These are phyloP conservation scores for Ia io DNA, from an alignment of 2,113 vertebrate species.

Conservation along the genomic window DNA sequence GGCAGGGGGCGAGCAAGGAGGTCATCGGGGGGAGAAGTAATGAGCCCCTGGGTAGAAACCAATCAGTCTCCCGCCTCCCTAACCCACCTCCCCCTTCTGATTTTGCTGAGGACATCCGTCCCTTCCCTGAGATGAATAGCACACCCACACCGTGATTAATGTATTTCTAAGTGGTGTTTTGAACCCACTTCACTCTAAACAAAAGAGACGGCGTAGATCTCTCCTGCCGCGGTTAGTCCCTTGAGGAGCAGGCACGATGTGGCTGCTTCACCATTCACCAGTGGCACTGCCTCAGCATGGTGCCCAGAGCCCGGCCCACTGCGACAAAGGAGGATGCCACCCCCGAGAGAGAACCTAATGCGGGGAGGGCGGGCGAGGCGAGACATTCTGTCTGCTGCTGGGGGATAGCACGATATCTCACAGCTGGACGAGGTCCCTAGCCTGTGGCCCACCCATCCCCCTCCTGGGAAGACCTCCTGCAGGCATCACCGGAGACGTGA, in stretches of 20 bases:
- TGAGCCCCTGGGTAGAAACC: constrained; percentile 40
- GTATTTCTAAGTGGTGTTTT: constrained; percentile 72
- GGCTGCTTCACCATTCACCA: background rate
- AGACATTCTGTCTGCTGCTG: rapidly evolving
- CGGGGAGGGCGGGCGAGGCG: rapidly evolving
- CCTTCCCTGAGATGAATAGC: constrained; percentile 53
- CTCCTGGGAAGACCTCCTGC: background rate
- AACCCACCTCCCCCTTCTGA: background rate
- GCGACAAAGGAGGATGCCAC: rapidly evolving
- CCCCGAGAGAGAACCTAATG: rapidly evolving
- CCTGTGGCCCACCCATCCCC: background rate
- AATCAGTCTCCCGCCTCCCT: constrained; percentile 25
- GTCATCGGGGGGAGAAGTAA: background rate
- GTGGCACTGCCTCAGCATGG: rapidly evolving
- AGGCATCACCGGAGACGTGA: rapidly evolving
- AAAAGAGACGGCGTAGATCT: constrained; percentile 22
- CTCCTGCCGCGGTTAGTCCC: background rate
- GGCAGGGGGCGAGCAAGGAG: background rate
- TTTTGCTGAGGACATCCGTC: constrained; percentile 60
- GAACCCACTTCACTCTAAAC: constrained; percentile 66
- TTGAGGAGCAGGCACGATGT: background rate
- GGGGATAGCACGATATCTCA: background rate
- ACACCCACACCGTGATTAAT: constrained; percentile 64
- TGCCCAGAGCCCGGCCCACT: background rate
- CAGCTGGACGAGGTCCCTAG: rapidly evolving